A percentile compares a stretch with the other conserved stretches of the same genome.
Evolutionary conservation across 2,888 invertebrate species (phyloP).

Genomic region (Tipula helvola): DNA sequence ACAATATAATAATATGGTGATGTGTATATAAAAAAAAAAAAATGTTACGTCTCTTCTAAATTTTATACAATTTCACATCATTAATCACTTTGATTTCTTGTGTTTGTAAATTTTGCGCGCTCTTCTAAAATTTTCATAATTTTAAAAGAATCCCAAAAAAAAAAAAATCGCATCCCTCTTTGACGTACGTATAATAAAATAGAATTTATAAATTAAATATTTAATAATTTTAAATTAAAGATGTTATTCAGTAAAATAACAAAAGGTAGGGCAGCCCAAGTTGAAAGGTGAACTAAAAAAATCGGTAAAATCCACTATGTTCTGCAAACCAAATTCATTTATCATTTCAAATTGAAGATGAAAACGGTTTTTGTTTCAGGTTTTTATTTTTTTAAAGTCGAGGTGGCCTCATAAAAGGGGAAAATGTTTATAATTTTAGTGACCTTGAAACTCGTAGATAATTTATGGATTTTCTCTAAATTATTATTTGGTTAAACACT

Average conservation of each 20-base stretch:
- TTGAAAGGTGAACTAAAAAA: neutral
- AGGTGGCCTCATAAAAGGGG: neutral
- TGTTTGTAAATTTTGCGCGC: neutral
- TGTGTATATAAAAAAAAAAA: neutral
- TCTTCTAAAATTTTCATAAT: neutral
- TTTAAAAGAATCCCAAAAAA: neutral
- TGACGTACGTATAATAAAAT: neutral
- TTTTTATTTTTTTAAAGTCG: neutral
- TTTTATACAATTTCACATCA: neutral
- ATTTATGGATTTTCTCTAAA: neutral
- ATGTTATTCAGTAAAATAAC: neutral
- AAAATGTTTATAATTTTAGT: neutral
- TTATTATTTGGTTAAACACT: neutral
- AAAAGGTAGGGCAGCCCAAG: neutral
- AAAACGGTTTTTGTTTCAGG: neutral
- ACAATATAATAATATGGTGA: neutral
- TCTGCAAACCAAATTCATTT: neutral
- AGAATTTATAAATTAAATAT: neutral
- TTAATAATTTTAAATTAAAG: neutral
- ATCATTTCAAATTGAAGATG: neutral
- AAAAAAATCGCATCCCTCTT: neutral
- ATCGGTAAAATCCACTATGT: neutral
- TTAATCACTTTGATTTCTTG: conserved; percentile 4
- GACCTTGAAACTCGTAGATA: neutral
- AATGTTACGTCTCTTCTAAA: neutral